phyloP scores from a whole-genome alignment of 2,888 invertebrate species.

The Noctuana brunneofusca region DNA sequence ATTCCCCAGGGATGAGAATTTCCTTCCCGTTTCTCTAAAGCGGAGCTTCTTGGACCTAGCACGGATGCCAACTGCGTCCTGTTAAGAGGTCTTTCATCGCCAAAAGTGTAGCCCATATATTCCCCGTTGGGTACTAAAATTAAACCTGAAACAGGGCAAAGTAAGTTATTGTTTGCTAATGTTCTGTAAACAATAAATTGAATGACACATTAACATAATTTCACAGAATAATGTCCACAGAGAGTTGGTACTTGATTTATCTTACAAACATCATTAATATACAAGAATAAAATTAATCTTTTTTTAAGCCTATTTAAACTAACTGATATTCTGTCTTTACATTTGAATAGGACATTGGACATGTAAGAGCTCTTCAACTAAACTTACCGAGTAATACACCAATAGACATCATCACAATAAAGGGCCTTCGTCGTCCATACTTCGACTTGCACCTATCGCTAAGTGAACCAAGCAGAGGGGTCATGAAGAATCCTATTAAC shows the following conservation, averaged over 20 bases:
- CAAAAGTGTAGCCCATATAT: conserved; percentile 90
- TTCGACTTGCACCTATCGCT: conserved; percentile 93
- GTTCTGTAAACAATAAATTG: neutral
- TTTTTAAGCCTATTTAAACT: neutral
- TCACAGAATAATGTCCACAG: too few relatives aligned
- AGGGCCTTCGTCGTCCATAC: conserved; percentile 94
- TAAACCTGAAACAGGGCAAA: conserved; percentile 83
- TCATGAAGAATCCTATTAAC: conserved; percentile 95
- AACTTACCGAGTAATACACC: conserved; percentile 92
- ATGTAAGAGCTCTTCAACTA: neutral
- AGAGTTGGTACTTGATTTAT: too few relatives aligned
- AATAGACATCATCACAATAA: conserved; percentile 93
- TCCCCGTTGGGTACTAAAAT: conserved; percentile 96
- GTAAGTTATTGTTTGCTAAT: neutral
- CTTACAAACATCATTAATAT: too few relatives aligned
- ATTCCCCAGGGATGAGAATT: conserved; percentile 92
- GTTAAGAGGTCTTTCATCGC: conserved; percentile 84
- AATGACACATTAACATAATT: too few relatives aligned
- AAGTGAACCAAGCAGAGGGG: conserved; percentile 94
- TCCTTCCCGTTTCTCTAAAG: conserved; percentile 65
- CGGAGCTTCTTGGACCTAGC: conserved; percentile 78
- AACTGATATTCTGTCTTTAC: neutral
- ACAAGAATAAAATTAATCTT: too few relatives aligned
- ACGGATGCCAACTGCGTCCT: conserved; percentile 66
- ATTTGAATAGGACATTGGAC: neutral